Percentiles rank a stretch among this genome's conserved stretches.
Evolutionary conservation across 2,888 invertebrate species (phyloP).

Genomic region (Platypus cylindrus): DNA sequence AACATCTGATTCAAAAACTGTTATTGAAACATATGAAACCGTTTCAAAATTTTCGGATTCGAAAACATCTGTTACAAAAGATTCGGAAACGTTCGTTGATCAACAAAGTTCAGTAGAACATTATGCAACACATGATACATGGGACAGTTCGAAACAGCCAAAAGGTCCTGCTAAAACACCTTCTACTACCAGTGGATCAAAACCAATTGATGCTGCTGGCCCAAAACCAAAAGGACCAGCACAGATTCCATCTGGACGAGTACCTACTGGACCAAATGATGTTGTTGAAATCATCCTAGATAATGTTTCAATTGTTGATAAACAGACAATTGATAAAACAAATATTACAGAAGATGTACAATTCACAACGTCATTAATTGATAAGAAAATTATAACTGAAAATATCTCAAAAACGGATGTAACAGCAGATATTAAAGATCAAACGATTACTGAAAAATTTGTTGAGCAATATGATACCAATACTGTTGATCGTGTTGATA

Average conservation of each 20-base stretch:
- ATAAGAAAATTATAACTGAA: conserved; percentile 20
- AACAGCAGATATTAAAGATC: conserved; percentile 10
- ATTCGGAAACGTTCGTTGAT: conserved; percentile 18
- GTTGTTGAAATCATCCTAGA: conserved; percentile 3
- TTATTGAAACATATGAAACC: conserved; percentile 21
- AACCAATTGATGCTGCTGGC: conserved; percentile 3
- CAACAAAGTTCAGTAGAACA: conserved; percentile 24
- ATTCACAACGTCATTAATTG: conserved; percentile 14
- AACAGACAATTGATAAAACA: conserved; percentile 13
- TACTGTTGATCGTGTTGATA: conserved; percentile 35
- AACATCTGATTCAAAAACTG: conserved; percentile 19
- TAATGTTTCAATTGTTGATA: conserved; percentile 13
- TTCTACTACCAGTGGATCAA: conserved; percentile 11
- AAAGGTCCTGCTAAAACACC: conserved; percentile 11
- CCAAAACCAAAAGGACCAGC: background rate
- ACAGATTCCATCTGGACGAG: conserved; percentile 1
- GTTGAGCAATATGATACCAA: conserved; percentile 11
- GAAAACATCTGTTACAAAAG: conserved; percentile 14
- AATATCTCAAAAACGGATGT: conserved; percentile 12
- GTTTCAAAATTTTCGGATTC: conserved; percentile 20
- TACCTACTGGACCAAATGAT: conserved; percentile 6
- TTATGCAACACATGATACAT: conserved; percentile 18
- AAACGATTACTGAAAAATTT: conserved; percentile 13
- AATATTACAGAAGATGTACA: conserved; percentile 16
- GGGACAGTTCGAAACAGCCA: conserved; percentile 16